Evolutionary conservation across 2,888 invertebrate species (phyloP), one percentile per base, ranked within the genome.

Genomic region (Coenonympha glycerion): DNA sequence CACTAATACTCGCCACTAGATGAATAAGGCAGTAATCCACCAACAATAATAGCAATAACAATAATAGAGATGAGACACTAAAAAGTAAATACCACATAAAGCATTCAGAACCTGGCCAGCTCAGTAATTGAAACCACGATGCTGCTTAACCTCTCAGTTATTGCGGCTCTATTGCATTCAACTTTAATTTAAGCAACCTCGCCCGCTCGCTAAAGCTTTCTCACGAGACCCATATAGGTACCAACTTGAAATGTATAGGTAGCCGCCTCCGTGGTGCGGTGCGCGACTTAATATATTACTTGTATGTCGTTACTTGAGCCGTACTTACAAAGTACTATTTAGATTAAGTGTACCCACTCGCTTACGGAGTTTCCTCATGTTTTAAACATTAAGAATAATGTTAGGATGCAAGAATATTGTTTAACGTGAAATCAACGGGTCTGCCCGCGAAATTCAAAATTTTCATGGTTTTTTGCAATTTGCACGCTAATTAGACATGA

Each of bases 221-320:
- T 56, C 59, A 13, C n/a, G 62, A 47, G 63, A 49, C 48, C 53
- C 49, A 36, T 63, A 54, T 34, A 45, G n/a, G n/a, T n/a, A n/a
- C n/a, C n/a, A n/a, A n/a, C n/a, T n/a, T n/a, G n/a, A n/a, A n/a
- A n/a, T n/a, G n/a, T n/a, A n/a, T n/a, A n/a, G 57, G 49, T 53
- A 49, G 53, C 59, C 57, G 55, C n/a, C n/a, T 51, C 57, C 56
- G 54, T 61, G 59, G 59, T 56, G 52, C 45, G 49, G 49, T 55
- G 54, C 53, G 52, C 47, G 49, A 28, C 53, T 59, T 59, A 61
- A 61, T 61, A 58, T 49, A n/a, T n/a, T n/a, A n/a, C n/a, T n/a
- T n/a, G n/a, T n/a, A 45, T 36, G 40, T 44, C 49, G 55, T 56
- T 55, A 55, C 55, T 51, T 53, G 40, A 31, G 30, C 22, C 22